Percentiles rank a stretch among this genome's conserved stretches.
These are phyloP conservation scores for Tympanoctomys barrerae DNA, from an alignment of 2,797 vertebrate genomes.

Conservation along the genomic window DNA sequence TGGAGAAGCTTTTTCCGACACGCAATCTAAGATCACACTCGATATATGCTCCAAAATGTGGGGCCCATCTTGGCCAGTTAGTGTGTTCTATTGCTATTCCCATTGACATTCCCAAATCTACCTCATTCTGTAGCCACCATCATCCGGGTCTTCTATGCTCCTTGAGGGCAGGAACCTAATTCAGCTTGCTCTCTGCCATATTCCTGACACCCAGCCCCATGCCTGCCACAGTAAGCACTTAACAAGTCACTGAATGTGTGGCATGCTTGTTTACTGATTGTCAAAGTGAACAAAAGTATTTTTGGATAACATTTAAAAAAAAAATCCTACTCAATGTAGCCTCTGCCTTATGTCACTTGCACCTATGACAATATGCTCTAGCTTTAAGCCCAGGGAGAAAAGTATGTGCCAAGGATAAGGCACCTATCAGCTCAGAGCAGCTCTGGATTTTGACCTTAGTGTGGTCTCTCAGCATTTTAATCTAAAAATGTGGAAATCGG, in stretches of 20 bases:
- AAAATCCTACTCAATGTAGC: neutral
- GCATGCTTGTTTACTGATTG: neutral
- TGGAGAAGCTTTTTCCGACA: slow-evolving; percentile 28
- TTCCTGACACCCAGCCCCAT: neutral
- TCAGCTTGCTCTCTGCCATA: neutral
- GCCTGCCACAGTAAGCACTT: neutral
- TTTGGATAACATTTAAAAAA: neutral
- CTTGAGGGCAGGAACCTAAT: neutral
- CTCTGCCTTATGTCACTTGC: neutral
- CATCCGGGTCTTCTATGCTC: neutral
- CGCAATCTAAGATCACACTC: neutral
- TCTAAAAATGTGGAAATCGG: neutral
- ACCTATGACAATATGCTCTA: neutral
- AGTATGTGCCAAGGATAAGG: neutral
- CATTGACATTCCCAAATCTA: neutral
- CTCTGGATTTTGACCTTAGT: neutral
- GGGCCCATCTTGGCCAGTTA: rapidly evolving
- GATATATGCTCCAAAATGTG: neutral
- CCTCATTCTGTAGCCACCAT: neutral
- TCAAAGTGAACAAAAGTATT: neutral
- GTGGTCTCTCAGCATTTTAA: slow-evolving; percentile 24
- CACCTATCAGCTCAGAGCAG: neutral
- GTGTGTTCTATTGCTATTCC: neutral
- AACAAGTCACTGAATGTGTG: neutral
- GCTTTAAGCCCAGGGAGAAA: neutral